These are phyloP conservation scores for Sminthurinus aureus DNA, from an alignment of 2,888 invertebrate genomes.

Conservation along the genomic window DNA sequence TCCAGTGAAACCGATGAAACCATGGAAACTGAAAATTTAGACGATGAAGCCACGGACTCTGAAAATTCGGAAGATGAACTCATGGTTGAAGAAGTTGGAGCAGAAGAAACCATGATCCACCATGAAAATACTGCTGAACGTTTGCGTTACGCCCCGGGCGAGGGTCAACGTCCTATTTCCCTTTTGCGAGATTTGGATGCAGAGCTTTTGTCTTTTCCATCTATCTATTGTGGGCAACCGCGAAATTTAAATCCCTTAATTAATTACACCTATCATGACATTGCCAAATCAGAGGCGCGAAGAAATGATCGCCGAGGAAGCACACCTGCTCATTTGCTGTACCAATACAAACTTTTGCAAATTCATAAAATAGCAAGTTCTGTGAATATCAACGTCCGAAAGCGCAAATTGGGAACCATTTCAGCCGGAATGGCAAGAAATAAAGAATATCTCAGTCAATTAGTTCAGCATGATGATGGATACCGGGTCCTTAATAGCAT, in stretches of 20 bases:
- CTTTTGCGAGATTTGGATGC: constrained; percentile 34
- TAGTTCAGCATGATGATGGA: constrained; percentile 45
- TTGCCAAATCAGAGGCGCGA: constrained; percentile 43
- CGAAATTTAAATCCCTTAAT: constrained; percentile 21
- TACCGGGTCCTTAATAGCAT: constrained; percentile 41
- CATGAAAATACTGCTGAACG: neutral
- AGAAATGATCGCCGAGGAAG: constrained; percentile 34
- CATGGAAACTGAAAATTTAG: too few relatives aligned
- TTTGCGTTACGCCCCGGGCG: constrained; percentile 42
- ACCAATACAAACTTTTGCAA: neutral
- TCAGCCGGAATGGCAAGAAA: constrained; percentile 31
- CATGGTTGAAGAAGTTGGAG: neutral
- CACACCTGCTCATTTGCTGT: constrained; percentile 11
- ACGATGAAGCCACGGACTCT: too few relatives aligned
- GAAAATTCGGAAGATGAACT: neutral
- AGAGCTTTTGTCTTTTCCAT: constrained; percentile 45
- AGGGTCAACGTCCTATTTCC: constrained; percentile 40
- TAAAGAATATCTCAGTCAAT: constrained; percentile 5
- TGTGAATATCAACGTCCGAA: constrained; percentile 31
- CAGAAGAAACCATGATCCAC: neutral
- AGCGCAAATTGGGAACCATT: constrained; percentile 20
- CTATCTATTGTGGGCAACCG: constrained; percentile 44
- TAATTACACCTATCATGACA: constrained; percentile 38
- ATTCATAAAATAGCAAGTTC: constrained; percentile 7
- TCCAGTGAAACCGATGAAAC: too few relatives aligned